Percentiles rank a stretch among this genome's conserved stretches.
Conservation (phyloP, 2,888 invertebrate species). For the Mantis religiosa region DNA sequence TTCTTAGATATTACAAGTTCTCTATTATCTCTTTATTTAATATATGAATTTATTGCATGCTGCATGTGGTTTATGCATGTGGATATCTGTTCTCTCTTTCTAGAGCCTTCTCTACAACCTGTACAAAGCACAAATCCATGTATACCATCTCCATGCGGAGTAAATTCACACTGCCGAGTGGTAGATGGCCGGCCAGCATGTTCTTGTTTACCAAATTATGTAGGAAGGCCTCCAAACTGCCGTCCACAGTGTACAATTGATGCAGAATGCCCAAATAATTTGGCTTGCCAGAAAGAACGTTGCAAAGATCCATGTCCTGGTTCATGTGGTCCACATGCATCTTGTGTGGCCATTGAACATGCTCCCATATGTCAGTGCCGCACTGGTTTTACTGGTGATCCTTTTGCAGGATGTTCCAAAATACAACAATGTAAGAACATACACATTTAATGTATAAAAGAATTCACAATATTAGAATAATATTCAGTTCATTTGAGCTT, state of each 20-base stretch:
- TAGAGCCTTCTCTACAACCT: constrained; percentile 20
- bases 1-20: neutral
- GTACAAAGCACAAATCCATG: constrained; percentile 62
- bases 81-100: neutral
- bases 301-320: constrained; percentile 82
- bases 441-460: neutral
- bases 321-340: constrained; percentile 74
- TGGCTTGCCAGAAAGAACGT: constrained; percentile 77
- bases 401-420: constrained; percentile 67
- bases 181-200: constrained; percentile 74
- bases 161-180: constrained; percentile 75
- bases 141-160: constrained; percentile 78
- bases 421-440: constrained; percentile 44
- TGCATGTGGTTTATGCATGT: neutral
- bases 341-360: constrained; percentile 77
- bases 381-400: constrained; percentile 77
- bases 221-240: constrained; percentile 81
- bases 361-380: constrained; percentile 79
- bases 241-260: constrained; percentile 82
- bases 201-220: constrained; percentile 71
- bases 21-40: constrained; percentile 14
- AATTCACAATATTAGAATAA: neutral
- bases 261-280: constrained; percentile 77
- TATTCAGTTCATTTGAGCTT: neutral
- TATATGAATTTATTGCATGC: neutral